Base-by-base conservation (phyloP, 1,140 invertebrate genomes). In the Dinoponera quadriceps region DNA sequence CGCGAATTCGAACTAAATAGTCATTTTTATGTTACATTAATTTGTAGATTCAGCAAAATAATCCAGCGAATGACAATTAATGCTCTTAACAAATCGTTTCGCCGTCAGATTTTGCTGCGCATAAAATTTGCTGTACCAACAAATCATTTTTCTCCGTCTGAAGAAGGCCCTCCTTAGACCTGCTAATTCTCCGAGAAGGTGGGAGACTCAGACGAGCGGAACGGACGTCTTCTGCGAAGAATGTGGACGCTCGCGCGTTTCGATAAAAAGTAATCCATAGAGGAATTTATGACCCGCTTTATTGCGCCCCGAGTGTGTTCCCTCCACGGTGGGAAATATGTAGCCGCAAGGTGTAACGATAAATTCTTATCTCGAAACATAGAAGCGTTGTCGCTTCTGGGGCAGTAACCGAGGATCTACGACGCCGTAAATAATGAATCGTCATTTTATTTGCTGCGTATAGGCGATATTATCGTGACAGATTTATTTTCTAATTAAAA, bases 261-360 rank as follows among this genome's bases (percentile, higher is more conserved):
- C 66, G 18, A 75, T 85, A 84, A 84, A 86, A 85, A 77, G 57
- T 75, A 81, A 65, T 78, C 49, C 73, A 65, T 82, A 27, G 72
- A 44, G 69, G 59, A 85, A 88, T 88, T 88, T 88, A 88, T 71
- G 83, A 33, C 38, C 63, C 18, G 20, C 86, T 85, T 88, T 88
- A 88, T 88, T 88, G 83, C 86, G 73, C 62, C 72, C 59, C 86
- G 22, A 62, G 71, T 25, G 82, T 57, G 84, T 62, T 77, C 27
- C 71, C 38, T 75, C 16, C 62, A 29, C 55, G 85, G 13, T 57
- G 29, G 54, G 27, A 81, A 55, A 63, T 51, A 84, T 51, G 74
- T 87, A 75, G 85, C 81, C 68, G 82, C n/a, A 55, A 75, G 55
- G 62, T 48, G 63, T 73, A 72, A 85, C 83, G 59, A 80, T 88